Conservation (phyloP, 2,888 invertebrate genomes). For the Cosmorhoe ocellata region DNA sequence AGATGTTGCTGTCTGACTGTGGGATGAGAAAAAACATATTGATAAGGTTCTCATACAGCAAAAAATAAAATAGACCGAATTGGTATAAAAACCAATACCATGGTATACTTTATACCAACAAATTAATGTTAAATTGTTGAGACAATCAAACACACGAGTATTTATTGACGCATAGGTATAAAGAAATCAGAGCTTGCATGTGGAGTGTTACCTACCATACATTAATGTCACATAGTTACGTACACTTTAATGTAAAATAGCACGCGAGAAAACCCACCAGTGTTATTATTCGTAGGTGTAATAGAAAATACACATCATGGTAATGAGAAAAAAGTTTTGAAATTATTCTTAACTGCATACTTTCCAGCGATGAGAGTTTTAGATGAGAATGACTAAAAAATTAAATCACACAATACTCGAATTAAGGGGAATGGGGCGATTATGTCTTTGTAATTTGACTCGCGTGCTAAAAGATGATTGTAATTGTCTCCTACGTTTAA, state of each 20-base stretch:
- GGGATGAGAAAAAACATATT: neutral
- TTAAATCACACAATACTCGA: constrained; percentile 49
- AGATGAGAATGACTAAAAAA: constrained; percentile 43
- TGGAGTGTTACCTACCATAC: too few relatives aligned
- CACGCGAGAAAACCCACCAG: constrained; percentile 29
- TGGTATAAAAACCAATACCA: too few relatives aligned
- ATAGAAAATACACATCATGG: constrained; percentile 32
- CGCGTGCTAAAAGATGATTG: constrained; percentile 25
- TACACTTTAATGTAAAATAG: constrained; percentile 30
- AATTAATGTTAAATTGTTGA: too few relatives aligned
- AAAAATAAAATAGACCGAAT: too few relatives aligned
- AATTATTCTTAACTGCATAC: constrained; percentile 52
- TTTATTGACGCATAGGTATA: too few relatives aligned
- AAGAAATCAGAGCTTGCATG: too few relatives aligned
- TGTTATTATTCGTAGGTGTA: constrained; percentile 24
- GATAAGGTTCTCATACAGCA: neutral
- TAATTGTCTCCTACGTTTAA: too few relatives aligned
- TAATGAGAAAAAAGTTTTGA: constrained; percentile 45
- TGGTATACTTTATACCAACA: too few relatives aligned
- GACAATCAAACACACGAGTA: too few relatives aligned
- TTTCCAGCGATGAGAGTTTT: constrained; percentile 32
- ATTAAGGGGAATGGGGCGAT: constrained; percentile 51
- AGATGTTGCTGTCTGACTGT: neutral
- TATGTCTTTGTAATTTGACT: constrained; percentile 56
- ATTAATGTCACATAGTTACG: constrained; percentile 31